Base-by-base conservation (phyloP, 2,113 vertebrate species). In the Petrocephalus zakoni region DNA sequence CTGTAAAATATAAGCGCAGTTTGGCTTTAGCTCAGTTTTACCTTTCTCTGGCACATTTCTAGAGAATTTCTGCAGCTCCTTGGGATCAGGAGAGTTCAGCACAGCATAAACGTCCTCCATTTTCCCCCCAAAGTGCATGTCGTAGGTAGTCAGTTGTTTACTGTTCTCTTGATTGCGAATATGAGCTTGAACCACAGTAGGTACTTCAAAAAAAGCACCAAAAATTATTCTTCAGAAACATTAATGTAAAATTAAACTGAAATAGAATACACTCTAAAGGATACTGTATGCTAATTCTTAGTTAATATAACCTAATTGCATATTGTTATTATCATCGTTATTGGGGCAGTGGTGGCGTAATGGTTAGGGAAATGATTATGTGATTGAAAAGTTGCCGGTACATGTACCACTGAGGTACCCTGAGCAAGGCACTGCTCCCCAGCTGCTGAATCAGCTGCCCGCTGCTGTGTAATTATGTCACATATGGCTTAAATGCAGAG, bases 41-140 rank as follows among this genome's bases (percentile, higher is more conserved):
- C 96, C 95, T 90, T 93, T 92, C 34, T 85, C 8, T 85, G 96
- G 93, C 89, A 94, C 86, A 85, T 86, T 89, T 17, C 90, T 86
- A 81, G 93, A 93, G 86, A 96, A 93, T 25, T 93, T 75, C 21
- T 90, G 89, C 88, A 96, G 25, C 89, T 95, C 94, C 83, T 92
- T 88, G 8, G 95, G 94, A 17, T 90, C 85, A n/a, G 95, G 90
- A 7, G 94, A 94, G 52, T 90, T 94, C 19, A 95, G 88, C 78
- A 95, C 88, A 85, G 75, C 89, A 87, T 93, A 1, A 78, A 95
- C 88, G 89, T 95, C 93, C 49, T 88, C 88, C 82, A 82, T 90
- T 89, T 90, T 88, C 19, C 92, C 95, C 88, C 95, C 94, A 4
- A 93, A 96, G 90, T 96, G 94, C 7, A 89, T 93, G 53, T 95